Conservation (phyloP, 2,797 vertebrate genomes). For the Chrosomus eos region DNA sequence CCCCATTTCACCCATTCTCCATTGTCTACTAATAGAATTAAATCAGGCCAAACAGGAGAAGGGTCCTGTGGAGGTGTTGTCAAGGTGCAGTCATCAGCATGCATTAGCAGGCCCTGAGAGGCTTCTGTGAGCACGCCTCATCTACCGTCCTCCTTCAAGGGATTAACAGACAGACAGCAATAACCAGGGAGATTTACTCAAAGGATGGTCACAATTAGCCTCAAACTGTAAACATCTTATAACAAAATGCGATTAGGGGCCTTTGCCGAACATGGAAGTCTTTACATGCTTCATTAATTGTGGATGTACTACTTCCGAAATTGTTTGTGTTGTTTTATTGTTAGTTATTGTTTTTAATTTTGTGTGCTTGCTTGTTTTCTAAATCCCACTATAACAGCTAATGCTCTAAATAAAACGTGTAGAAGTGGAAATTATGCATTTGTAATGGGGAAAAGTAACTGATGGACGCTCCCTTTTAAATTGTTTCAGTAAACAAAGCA, state of each 20-base stretch:
- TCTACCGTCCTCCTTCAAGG: slow-evolving; percentile 50
- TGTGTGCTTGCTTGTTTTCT: slow-evolving; percentile 17
- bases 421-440: not conserved
- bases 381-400: slow-evolving; percentile 7
- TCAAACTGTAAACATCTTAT: slow-evolving; percentile 59
- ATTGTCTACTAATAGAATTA: slow-evolving; percentile 55
- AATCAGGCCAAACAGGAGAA: slow-evolving; percentile 47
- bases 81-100: slow-evolving; percentile 60
- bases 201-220: slow-evolving; percentile 59
- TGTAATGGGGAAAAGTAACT: not conserved
- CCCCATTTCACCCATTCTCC: slow-evolving; percentile 15
- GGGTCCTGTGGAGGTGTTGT: slow-evolving; percentile 54
- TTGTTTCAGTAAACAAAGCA: not conserved
- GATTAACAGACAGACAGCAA: slow-evolving; percentile 59
- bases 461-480: not conserved
- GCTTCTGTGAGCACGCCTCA: slow-evolving; percentile 31
- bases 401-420: not conserved
- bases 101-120: slow-evolving; percentile 49
- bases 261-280: slow-evolving; percentile 45
- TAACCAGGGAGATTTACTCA: slow-evolving; percentile 54
- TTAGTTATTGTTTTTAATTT: slow-evolving; percentile 29
- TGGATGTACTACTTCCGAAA: slow-evolving; percentile 9
- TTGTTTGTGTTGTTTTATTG: slow-evolving; percentile 34
- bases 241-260: slow-evolving; percentile 51
- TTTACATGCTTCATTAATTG: slow-evolving; percentile 58